Conservation (phyloP, 2,888 invertebrate species). For the Nephrotoma guestfalica region DNA sequence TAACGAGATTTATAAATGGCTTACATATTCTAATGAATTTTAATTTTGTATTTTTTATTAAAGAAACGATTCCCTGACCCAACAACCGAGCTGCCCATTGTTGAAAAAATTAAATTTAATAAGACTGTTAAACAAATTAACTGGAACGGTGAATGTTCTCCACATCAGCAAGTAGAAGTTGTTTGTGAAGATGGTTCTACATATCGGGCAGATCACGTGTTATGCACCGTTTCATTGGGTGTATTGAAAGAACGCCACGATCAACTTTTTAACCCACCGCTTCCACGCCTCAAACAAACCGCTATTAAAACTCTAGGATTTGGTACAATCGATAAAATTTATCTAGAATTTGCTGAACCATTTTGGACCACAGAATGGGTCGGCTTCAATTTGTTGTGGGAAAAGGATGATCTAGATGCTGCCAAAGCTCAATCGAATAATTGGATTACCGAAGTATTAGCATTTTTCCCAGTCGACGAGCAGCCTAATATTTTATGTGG, state of each 20-base stretch:
- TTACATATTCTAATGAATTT: neutral
- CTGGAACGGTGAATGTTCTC: conserved; percentile 20
- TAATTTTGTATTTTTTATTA: neutral
- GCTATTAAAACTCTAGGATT: conserved; percentile 40
- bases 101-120: conserved; percentile 23
- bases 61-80: conserved; percentile 24
- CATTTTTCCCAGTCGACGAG: conserved; percentile 48
- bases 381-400: conserved; percentile 45
- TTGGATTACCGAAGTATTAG: conserved; percentile 36
- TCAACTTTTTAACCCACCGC: conserved; percentile 34
- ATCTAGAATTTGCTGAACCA: conserved; percentile 39
- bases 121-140: conserved; percentile 20
- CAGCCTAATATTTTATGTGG: conserved; percentile 49
- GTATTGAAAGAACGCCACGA: conserved; percentile 37
- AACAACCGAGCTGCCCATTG: conserved; percentile 18
- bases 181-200: conserved; percentile 28
- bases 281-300: conserved; percentile 34
- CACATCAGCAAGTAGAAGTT: conserved; percentile 5
- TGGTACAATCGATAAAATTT: conserved; percentile 48
- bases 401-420: conserved; percentile 31
- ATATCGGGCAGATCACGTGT: conserved; percentile 42
- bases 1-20: conserved; percentile 4
- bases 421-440: neutral
- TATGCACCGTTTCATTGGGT: conserved; percentile 44
- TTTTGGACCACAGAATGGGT: conserved; percentile 42